phyloP scores from a whole-genome alignment of 2,888 invertebrate species.

The Epinotia nisella region DNA sequence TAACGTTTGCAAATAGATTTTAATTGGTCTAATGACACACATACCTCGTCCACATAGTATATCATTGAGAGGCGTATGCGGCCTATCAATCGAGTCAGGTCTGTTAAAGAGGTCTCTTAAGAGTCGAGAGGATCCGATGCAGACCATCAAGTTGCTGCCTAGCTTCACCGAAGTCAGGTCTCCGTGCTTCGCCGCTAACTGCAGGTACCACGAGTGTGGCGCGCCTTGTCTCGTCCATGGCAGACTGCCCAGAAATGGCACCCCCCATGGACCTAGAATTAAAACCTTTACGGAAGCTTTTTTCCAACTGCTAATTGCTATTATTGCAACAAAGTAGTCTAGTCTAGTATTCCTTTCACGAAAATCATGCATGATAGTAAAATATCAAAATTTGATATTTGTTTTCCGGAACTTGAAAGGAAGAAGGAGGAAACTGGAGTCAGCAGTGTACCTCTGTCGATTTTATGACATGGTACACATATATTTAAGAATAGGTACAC shows the following conservation, averaged over 20 bases:
- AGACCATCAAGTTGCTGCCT: slow-evolving; percentile 90
- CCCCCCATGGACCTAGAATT: slow-evolving; percentile 91
- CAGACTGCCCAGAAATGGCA: slow-evolving; percentile 90
- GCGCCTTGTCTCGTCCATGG: slow-evolving; percentile 89
- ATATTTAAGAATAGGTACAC: too few relatives aligned
- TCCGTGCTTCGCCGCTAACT: slow-evolving; percentile 90
- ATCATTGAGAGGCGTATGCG: slow-evolving; percentile 91
- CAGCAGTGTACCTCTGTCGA: too few relatives aligned
- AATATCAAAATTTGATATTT: too few relatives aligned
- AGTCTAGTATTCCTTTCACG: too few relatives aligned
- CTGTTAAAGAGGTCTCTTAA: slow-evolving; percentile 91
- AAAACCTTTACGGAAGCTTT: slow-evolving; percentile 53
- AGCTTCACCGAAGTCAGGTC: slow-evolving; percentile 89
- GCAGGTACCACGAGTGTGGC: slow-evolving; percentile 89
- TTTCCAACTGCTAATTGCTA: neutral
- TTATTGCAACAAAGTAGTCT: slow-evolving; percentile 1
- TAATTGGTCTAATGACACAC: slow-evolving; percentile 64
- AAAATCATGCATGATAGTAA: too few relatives aligned
- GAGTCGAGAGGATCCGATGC: slow-evolving; percentile 90
- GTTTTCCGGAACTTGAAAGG: too few relatives aligned
- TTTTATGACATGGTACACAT: too few relatives aligned
- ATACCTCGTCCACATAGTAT: slow-evolving; percentile 93
- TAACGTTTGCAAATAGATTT: neutral
- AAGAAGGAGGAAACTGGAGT: too few relatives aligned
- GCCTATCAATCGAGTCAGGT: slow-evolving; percentile 92